Base-by-base conservation (phyloP, 2,888 invertebrate species). In the Hemaris fuciformis region DNA sequence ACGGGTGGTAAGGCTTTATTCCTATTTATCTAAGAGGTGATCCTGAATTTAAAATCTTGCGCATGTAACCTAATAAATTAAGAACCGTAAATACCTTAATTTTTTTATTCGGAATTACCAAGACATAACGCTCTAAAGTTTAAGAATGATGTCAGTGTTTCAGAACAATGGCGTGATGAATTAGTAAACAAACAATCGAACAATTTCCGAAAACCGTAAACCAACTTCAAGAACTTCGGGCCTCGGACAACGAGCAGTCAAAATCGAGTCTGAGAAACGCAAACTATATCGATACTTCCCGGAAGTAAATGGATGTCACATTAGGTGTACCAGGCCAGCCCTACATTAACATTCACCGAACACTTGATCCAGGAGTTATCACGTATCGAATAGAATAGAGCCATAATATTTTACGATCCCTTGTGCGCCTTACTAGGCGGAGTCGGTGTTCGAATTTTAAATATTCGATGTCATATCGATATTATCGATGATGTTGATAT, bases 381-480 rank as follows among this genome's bases (percentile, higher is more conserved):
- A 92, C 92, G 92, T 92, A 89, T 83, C 84, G 87, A 90, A 92
- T 90, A 91, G 90, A 92, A 92, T 92, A 87, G 91, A 90, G 80
- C 84, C 80, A 89, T 92, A 88, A 92, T 89, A 87, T 91, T 92
- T 92, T 87, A 92, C 84, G 85, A 91, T 83, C 92, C 85, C 91
- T 92, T 92, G 92, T 92, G 80, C 86, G 84, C 91, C 91, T 84
- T 92, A 91, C 89, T 79, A 71, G 91, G 80, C 73, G 72, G 75
- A 74, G 76, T 80, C 85, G 82, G 79, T 84, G 85, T 82, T 87
- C 90, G 91, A 89, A 91, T 89, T 88, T 88, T 87, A 89, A 91
- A 88, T 72, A 75, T 70, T 76, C 77, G 74, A 78, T 70, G 78
- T 79, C 77, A 74, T 73, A 71, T 79, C 74, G 65, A 76, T 75